Conservation (phyloP, 2,797 vertebrate genomes). For the Leptodactylus fallax region DNA sequence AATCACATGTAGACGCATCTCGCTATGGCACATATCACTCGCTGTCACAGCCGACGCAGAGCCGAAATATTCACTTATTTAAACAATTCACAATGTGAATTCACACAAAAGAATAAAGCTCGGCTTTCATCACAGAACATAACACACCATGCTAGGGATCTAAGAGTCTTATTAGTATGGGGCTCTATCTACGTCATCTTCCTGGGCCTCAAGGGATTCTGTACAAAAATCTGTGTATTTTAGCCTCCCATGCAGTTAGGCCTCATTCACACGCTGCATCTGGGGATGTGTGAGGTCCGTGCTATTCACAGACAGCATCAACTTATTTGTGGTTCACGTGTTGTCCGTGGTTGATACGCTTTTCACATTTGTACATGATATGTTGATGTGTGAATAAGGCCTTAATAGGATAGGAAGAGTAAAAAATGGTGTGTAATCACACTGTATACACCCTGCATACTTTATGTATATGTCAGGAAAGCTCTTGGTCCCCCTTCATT, state of each 20-base stretch:
- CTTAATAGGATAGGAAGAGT: too few species aligned
- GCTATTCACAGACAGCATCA: too few species aligned
- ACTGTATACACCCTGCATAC: too few species aligned
- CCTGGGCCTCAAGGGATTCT: background rate
- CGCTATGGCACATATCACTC: background rate
- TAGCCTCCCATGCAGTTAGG: background rate
- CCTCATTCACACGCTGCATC: too few species aligned
- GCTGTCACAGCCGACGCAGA: background rate
- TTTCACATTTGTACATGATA: too few species aligned
- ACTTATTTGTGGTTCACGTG: too few species aligned
- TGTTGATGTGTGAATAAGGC: too few species aligned
- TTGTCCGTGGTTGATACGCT: too few species aligned
- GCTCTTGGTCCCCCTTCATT: too few species aligned
- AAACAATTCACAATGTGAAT: background rate
- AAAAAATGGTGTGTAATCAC: too few species aligned
- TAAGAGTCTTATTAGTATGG: background rate
- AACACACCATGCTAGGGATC: background rate
- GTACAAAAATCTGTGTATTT: background rate
- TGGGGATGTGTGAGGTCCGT: too few species aligned
- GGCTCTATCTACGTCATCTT: background rate
- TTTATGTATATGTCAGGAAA: too few species aligned
- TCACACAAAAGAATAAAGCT: conserved; percentile 11
- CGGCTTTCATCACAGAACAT: background rate
- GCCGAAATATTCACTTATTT: background rate
- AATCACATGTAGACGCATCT: background rate